phyloP scores from a whole-genome alignment of 1,140 invertebrate species.

The Euglossa dilemma region DNA sequence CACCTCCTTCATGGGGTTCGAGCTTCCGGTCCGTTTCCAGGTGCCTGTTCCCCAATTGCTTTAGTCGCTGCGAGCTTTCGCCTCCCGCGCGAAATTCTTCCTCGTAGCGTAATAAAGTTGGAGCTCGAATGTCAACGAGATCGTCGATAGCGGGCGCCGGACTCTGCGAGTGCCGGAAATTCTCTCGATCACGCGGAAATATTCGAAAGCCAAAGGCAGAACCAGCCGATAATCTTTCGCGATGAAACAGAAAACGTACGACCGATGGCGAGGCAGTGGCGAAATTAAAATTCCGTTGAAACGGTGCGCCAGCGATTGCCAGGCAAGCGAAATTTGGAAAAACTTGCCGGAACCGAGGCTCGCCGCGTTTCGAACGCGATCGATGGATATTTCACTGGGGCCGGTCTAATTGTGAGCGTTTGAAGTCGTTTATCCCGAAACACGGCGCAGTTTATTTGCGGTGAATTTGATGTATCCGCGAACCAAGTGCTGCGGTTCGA shows the following conservation, averaged over 20 bases:
- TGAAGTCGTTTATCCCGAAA: slow-evolving; percentile 14
- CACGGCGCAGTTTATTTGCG: slow-evolving; percentile 25
- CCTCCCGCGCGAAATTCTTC: neutral
- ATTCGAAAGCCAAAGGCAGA: too few species aligned
- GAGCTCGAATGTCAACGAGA: too few species aligned
- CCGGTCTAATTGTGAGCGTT: slow-evolving; percentile 21
- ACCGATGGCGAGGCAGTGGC: neutral
- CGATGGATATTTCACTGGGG: slow-evolving; percentile 22
- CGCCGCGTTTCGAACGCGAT: neutral
- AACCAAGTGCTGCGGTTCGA: neutral
- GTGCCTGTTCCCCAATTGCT: neutral
- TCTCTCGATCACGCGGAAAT: too few species aligned
- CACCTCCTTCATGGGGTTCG: neutral
- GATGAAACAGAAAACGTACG: neutral
- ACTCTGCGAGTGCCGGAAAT: too few species aligned
- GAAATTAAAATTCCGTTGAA: too few species aligned
- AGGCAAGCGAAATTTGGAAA: neutral
- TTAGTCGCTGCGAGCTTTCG: neutral
- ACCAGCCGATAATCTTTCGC: neutral
- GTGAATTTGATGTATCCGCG: slow-evolving; percentile 30
- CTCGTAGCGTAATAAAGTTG: neutral
- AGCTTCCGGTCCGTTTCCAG: neutral
- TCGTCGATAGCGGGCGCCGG: too few species aligned
- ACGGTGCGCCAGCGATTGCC: neutral
- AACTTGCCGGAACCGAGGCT: neutral